Percentiles rank a stretch among this genome's conserved stretches.
phyloP scores from a whole-genome alignment of 2,888 invertebrate species.

The Myathropa florea region DNA sequence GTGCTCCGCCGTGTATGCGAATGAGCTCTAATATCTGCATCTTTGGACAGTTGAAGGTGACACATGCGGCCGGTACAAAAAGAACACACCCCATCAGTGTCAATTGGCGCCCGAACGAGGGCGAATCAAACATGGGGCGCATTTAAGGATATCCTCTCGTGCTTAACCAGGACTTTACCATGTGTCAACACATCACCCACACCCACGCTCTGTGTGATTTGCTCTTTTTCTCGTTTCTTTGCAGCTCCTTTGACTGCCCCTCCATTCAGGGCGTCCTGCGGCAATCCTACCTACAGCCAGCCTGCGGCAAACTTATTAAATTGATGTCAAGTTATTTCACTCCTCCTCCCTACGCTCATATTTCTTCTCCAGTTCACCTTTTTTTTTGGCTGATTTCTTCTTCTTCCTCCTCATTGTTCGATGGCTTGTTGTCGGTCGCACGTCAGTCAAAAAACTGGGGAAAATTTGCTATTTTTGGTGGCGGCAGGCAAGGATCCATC shows the following conservation, averaged over 20 bases:
- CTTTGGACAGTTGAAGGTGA: slow-evolving; percentile 23
- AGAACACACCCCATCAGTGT: slow-evolving; percentile 27
- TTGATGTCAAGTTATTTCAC: slow-evolving; percentile 67
- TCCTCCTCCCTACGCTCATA: slow-evolving; percentile 14
- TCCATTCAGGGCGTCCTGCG: slow-evolving; percentile 10
- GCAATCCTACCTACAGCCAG: neutral
- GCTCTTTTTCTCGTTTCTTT: neutral
- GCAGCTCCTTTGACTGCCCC: slow-evolving; percentile 19
- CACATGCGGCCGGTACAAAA: neutral
- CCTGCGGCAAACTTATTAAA: slow-evolving; percentile 61
- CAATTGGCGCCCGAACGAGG: slow-evolving; percentile 24
- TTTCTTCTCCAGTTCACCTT: neutral
- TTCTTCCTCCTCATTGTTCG: slow-evolving; percentile 9
- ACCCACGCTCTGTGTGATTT: neutral
- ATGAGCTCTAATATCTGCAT: slow-evolving; percentile 24
- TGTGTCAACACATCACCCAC: slow-evolving; percentile 34
- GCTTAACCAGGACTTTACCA: neutral
- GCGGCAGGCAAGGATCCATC: slow-evolving; percentile 16
- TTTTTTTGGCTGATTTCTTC: neutral
- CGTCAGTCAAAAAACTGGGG: slow-evolving; percentile 48
- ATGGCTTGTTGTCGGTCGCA: slow-evolving; percentile 58
- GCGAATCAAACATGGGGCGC: neutral
- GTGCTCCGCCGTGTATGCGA: neutral
- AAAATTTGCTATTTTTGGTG: slow-evolving; percentile 52
- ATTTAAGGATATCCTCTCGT: neutral